Conservation (phyloP, 37 sponge, comb jelly and placozoan species). For the Halisarca cf. caerulea region DNA sequence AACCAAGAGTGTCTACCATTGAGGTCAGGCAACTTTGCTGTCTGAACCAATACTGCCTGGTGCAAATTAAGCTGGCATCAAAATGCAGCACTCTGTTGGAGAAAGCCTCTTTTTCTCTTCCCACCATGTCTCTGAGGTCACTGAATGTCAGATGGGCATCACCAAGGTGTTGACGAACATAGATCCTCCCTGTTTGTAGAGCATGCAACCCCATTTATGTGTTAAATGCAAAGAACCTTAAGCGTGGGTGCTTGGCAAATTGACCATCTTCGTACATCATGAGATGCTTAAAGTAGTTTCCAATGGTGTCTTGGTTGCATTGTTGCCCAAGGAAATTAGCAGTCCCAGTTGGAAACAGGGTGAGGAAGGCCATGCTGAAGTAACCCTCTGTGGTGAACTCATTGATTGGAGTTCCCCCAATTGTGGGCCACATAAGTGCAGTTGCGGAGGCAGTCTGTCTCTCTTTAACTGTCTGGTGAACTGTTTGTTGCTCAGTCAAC, state of each 20-base stretch:
- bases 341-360: slow-evolving; percentile 42
- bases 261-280: slow-evolving; percentile 41
- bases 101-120: not conserved
- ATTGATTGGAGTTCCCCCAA: slow-evolving; percentile 35
- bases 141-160: not conserved
- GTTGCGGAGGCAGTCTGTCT: not conserved
- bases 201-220: not conserved
- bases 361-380: slow-evolving; percentile 38
- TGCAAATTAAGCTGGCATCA: not conserved
- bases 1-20: not conserved
- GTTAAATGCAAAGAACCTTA: slow-evolving; percentile 20
- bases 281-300: slow-evolving; percentile 37
- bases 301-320: slow-evolving; percentile 34
- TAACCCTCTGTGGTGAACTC: slow-evolving; percentile 54
- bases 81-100: not conserved
- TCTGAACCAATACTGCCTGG: not conserved
- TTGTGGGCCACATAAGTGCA: slow-evolving; percentile 31
- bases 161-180: not conserved
- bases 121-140: not conserved
- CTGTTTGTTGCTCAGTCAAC: not conserved
- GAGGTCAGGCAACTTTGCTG: not conserved
- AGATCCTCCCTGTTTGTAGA: not conserved
- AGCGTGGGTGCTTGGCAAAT: slow-evolving; percentile 46
- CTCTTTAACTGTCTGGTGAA: not conserved
- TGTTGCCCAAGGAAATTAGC: slow-evolving; percentile 34